phyloP scores from a whole-genome alignment of 2,888 invertebrate species.

The Pilophorus perplexus region DNA sequence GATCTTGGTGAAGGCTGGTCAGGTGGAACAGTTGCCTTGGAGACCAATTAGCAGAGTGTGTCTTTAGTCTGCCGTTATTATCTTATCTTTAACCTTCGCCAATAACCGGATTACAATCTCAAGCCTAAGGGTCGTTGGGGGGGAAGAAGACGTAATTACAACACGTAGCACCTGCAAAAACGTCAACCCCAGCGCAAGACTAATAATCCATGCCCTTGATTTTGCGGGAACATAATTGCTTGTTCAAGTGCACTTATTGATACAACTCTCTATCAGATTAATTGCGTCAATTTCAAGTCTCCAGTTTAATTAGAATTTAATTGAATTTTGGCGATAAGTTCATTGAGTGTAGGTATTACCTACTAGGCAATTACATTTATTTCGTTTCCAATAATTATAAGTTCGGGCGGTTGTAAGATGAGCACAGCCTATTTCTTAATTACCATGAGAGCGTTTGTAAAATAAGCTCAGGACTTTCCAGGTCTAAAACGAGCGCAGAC shows the following conservation, averaged over 20 bases:
- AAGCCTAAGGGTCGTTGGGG: slow-evolving; percentile 4
- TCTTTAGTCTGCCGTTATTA: slow-evolving; percentile 28
- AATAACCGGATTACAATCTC: slow-evolving; percentile 34
- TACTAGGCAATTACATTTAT: no score
- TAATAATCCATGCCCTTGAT: slow-evolving; percentile 8
- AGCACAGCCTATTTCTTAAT: no score
- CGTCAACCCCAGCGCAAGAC: background rate
- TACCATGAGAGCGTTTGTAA: no score
- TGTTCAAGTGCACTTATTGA: slow-evolving; percentile 23
- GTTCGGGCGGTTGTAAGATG: no score
- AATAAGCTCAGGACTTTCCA: no score
- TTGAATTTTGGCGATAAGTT: no score
- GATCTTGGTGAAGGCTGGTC: slow-evolving; percentile 2
- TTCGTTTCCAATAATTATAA: no score
- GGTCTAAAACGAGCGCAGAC: no score
- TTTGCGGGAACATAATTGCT: slow-evolving; percentile 4
- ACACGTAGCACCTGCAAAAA: slow-evolving; percentile 24
- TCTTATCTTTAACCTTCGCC: slow-evolving; percentile 29
- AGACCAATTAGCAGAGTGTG: slow-evolving; percentile 21
- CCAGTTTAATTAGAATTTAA: no score
- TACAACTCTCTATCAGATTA: slow-evolving; percentile 1
- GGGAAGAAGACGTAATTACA: slow-evolving; percentile 14
- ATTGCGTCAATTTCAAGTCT: no score
- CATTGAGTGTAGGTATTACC: no score
- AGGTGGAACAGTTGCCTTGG: slow-evolving; percentile 27